Evolutionary conservation across 1,140 invertebrate species (phyloP), one percentile per base, ranked within the genome.

Genomic region (Alviniconcha marisindica): DNA sequence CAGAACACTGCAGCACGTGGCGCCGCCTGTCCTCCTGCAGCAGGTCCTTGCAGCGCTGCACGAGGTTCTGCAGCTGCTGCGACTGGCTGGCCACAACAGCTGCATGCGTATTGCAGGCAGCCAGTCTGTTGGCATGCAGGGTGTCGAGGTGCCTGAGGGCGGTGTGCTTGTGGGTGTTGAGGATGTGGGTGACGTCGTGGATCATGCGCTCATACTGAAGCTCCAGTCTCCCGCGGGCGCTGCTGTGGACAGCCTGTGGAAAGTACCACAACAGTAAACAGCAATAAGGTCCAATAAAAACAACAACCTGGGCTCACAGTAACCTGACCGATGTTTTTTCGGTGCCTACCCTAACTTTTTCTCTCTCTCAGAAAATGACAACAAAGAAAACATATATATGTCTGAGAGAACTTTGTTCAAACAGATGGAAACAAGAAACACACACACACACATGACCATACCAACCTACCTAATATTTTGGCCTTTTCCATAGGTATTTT

Each of bases 181-280:
- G 56, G 15, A 85, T 81, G 24, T 77, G 33, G 10, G 87, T 89
- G 4, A 91, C 74, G 78, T 91, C 91, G 18, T 88, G 83, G 38
- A 91, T 31, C 21, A 90, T 44, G 24, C 89, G 77, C 38, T 86
- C 87, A 77, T 89, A 90, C 81, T 91, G 91, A 24, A 86, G 73
- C n/a, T 88, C 87, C 21, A 91, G 85, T 63, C 86, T 87, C 28
- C 86, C 77, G 71, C 74, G 82, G 7, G 90, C 87, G 14, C 86
- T 77, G 24, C 74, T 66, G 78, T 91, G 87, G 5, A 91, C 69
- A 21, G 63, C 82, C 91, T 91, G 77, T 33, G 84, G 44, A 48
- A 48, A 10, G 44, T 48, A 48, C n/a, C n/a, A n/a, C n/a, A n/a
- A n/a, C n/a, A n/a, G n/a, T n/a, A n/a, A n/a, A n/a, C n/a, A n/a